A percentile compares a stretch with the other conserved stretches of the same genome.
Conservation (phyloP, 2,888 invertebrate genomes). For the Deroplatys truncata region DNA sequence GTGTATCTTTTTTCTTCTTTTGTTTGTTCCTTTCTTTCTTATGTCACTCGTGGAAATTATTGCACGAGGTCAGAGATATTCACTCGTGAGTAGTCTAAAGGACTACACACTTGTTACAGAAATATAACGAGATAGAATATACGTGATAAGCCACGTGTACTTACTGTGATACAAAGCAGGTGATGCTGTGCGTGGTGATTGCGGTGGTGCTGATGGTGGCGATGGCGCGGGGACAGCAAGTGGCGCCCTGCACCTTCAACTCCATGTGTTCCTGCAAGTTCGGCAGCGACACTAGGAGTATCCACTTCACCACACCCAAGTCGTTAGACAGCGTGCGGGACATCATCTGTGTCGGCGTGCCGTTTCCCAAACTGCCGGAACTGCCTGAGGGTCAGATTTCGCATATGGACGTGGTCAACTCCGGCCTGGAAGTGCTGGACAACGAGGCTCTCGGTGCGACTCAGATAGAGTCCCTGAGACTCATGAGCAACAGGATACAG, state of each 20-base stretch:
- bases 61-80: no score
- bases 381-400: constrained; percentile 71
- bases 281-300: not conserved
- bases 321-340: constrained; percentile 47
- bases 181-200: constrained; percentile 3
- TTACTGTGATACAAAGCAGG: not conserved
- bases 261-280: constrained; percentile 65
- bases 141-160: no score
- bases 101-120: no score
- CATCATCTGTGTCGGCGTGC: constrained; percentile 66
- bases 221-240: not conserved
- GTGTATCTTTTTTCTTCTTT: no score
- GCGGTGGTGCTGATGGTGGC: constrained; percentile 21
- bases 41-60: no score
- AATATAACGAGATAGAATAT: no score
- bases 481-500: constrained; percentile 79
- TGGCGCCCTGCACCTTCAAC: constrained; percentile 60
- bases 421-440: constrained; percentile 73
- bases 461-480: constrained; percentile 68
- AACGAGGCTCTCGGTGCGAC: constrained; percentile 66
- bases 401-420: constrained; percentile 78
- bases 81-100: no score
- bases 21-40: no score
- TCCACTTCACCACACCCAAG: constrained; percentile 23
- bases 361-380: constrained; percentile 70